Conservation (phyloP, 30 jellyfish, hydroid and myxozoan species). For the Aurelia aurita region DNA sequence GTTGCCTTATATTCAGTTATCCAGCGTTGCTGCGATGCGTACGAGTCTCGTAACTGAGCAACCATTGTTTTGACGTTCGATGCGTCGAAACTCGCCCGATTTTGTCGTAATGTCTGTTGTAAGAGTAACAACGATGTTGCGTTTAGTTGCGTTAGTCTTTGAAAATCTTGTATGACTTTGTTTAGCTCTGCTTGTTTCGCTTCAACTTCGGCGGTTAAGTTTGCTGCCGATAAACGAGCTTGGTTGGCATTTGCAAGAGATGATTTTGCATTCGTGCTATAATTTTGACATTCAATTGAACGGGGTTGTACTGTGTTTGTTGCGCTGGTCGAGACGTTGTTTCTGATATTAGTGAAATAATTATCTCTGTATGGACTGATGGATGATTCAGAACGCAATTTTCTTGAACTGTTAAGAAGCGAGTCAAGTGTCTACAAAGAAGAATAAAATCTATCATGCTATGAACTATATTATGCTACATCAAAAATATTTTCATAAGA, state of each 20-base stretch:
- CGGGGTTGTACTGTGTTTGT: slow-evolving; percentile 25
- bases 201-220: slow-evolving; percentile 16
- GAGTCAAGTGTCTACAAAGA: slow-evolving; percentile 7
- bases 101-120: slow-evolving; percentile 22
- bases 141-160: slow-evolving; percentile 22
- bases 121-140: slow-evolving; percentile 36
- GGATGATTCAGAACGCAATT: slow-evolving; percentile 31
- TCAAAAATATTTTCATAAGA: no score
- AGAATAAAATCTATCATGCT: neutral
- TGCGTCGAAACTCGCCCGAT: slow-evolving; percentile 39
- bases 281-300: slow-evolving; percentile 38
- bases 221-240: slow-evolving; percentile 28
- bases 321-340: slow-evolving; percentile 37
- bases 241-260: slow-evolving; percentile 35
- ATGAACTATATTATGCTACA: no score
- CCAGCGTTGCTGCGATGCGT: slow-evolving; percentile 24
- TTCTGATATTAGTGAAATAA: slow-evolving; percentile 20
- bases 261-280: slow-evolving; percentile 14
- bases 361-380: slow-evolving; percentile 21
- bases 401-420: slow-evolving; percentile 19
- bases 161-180: slow-evolving; percentile 15
- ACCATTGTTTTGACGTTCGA: slow-evolving; percentile 56
- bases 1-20: slow-evolving; percentile 26
- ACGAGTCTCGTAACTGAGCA: slow-evolving; percentile 35
- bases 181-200: slow-evolving; percentile 41